Conservation (phyloP, 2,113 vertebrate genomes). For the Varanus komodoensis region DNA sequence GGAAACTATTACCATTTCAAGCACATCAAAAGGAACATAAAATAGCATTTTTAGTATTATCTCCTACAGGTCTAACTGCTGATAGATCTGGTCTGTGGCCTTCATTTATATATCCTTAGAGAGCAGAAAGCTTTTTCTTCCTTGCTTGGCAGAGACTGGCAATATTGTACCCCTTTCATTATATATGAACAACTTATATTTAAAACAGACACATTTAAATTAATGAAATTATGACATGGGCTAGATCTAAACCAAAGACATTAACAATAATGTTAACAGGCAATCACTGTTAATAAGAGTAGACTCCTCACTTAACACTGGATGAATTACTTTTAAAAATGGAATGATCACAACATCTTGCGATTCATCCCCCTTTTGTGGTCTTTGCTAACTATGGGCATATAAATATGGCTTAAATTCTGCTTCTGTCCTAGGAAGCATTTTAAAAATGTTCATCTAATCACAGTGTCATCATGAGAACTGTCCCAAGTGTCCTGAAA, state of each 20-base stretch:
- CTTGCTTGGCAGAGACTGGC: background rate
- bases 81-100: background rate
- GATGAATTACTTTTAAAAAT: background rate
- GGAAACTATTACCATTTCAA: background rate
- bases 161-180: background rate
- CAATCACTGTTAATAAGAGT: background rate
- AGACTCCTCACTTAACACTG: background rate
- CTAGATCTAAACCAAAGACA: background rate
- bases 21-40: background rate
- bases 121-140: too few species aligned
- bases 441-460: background rate
- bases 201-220: too few species aligned
- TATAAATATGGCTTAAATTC: background rate
- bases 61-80: background rate
- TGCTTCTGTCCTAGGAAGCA: background rate
- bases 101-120: background rate
- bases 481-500: background rate
- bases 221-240: too few species aligned
- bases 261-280: background rate
- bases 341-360: background rate
- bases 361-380: too few species aligned
- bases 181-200: background rate
- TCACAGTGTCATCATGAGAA: background rate
- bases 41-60: background rate
- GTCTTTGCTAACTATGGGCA: background rate